Evolutionary conservation across 1,140 invertebrate genomes (phyloP).

Genomic region (Periplaneta americana): DNA sequence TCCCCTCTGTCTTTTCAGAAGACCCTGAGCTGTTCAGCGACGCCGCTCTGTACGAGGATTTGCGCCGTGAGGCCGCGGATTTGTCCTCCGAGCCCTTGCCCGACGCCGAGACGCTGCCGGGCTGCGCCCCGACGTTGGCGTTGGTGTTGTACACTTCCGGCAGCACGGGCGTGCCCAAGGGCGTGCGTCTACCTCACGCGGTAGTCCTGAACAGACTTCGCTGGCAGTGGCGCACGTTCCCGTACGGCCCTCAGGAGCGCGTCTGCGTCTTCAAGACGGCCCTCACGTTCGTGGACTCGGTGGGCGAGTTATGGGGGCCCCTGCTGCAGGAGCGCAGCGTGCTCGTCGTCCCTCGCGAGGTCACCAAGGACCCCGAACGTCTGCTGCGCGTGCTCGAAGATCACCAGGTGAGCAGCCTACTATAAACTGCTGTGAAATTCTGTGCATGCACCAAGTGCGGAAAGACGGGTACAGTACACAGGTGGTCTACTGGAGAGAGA

Average conservation of each 20-base stretch:
- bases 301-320: constrained; percentile 80
- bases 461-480: too few species aligned
- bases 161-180: constrained; percentile 89
- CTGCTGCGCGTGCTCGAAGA: constrained; percentile 60
- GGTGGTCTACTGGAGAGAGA: too few species aligned
- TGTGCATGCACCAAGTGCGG: too few species aligned
- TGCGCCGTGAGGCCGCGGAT: constrained; percentile 38
- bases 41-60: constrained; percentile 39
- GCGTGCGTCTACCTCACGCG: constrained; percentile 78
- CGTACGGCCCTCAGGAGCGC: constrained; percentile 56
- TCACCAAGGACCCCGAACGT: constrained; percentile 68
- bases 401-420: constrained; percentile 52
- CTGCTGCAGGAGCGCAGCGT: constrained; percentile 62
- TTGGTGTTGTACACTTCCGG: constrained; percentile 90
- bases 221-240: constrained; percentile 80
- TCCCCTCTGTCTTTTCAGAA: too few species aligned
- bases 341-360: constrained; percentile 60
- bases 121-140: constrained; percentile 48
- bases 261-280: constrained; percentile 81
- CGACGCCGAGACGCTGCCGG: constrained; percentile 27
- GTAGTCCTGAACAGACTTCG: constrained; percentile 70
- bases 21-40: constrained; percentile 15
- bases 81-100: constrained; percentile 34
- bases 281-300: constrained; percentile 82
- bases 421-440: too few species aligned